A percentile compares a stretch with the other conserved stretches of the same genome.
Conservation (phyloP, 2,113 vertebrate species). For the Phaetusa simplex region DNA sequence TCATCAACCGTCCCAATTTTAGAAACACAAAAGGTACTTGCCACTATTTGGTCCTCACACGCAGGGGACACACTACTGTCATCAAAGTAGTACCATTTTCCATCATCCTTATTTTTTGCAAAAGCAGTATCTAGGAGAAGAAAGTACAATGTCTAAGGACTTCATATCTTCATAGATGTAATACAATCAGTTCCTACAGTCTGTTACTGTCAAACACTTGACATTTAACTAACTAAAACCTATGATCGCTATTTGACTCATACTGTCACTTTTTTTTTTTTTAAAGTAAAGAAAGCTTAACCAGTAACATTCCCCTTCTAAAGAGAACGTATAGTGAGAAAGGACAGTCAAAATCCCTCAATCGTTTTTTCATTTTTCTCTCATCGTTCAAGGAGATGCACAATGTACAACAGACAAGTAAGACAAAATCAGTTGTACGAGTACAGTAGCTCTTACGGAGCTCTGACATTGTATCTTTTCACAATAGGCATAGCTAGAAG, state of each 20-base stretch:
- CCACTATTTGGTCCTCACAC: constrained; percentile 96
- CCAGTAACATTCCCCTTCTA: not conserved
- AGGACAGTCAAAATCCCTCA: not conserved
- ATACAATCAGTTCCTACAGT: not conserved
- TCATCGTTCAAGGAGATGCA: not conserved
- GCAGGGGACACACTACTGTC: constrained; percentile 95
- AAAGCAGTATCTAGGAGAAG: constrained; percentile 90
- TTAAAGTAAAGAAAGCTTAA: not conserved
- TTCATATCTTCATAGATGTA: not conserved
- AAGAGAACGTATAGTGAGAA: not conserved
- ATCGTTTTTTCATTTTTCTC: not conserved
- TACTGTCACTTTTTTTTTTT: not conserved
- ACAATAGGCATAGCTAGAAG: not conserved
- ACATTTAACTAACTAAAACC: not conserved
- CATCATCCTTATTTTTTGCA: constrained; percentile 94
- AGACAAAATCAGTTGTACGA: not conserved
- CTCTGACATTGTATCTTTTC: not conserved
- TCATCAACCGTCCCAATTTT: not conserved
- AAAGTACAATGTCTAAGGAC: not conserved
- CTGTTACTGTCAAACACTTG: not conserved
- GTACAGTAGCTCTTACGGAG: not conserved
- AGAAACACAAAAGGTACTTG: constrained; percentile 74
- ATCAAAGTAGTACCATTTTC: constrained; percentile 98
- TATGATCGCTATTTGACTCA: not conserved
- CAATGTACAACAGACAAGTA: not conserved